Base-by-base conservation (phyloP, 2,113 vertebrate genomes). In the Brachypteracias leptosomus region DNA sequence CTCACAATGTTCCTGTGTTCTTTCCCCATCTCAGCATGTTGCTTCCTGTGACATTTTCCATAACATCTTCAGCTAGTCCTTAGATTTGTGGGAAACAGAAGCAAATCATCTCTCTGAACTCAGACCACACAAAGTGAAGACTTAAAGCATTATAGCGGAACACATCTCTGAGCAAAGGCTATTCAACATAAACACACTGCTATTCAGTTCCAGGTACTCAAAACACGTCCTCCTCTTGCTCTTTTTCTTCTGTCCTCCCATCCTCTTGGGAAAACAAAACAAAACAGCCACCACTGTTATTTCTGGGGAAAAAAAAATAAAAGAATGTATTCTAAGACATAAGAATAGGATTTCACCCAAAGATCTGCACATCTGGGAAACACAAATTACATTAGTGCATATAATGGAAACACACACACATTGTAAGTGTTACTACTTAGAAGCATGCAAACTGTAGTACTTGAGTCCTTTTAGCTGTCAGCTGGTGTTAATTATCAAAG, bases 21-120 rank as follows among this genome's bases (percentile, higher is more conserved):
- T 77, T 91, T 85, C 59, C 54, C 51, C 10, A 4, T 84, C 93
- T 89, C 92, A 75, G 61, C 78, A 3, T 92, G 85, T 80, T 74
- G 35, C 61, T 96, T 93, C 73, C 90, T 92, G 79, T 95, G 79
- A 90, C 38, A 86, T 96, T 96, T 97, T 96, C 88, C 88, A 83
- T 90, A 92, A 93, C 62, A 67, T 85, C 74, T 88, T 84, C 88
- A 90, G 25, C 54, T 90, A 67, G 68, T 83, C 85, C 54, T 70
- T 57, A 84, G 47, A 20, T 67, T 94, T 89, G 73, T 93, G 92
- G 93, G 92, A 97, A 95, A 95, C 59, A 95, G 93, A 96, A 93
- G 57, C 51, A 88, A 94, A 86, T 73, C 6, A 46, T 85, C 35
- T 77, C 76, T 91, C 75, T 81, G 65, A 94, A 90, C 54, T 89